These are phyloP conservation scores for Antheraea pernyi DNA, from an alignment of 1,140 invertebrate species.

Conservation along the genomic window DNA sequence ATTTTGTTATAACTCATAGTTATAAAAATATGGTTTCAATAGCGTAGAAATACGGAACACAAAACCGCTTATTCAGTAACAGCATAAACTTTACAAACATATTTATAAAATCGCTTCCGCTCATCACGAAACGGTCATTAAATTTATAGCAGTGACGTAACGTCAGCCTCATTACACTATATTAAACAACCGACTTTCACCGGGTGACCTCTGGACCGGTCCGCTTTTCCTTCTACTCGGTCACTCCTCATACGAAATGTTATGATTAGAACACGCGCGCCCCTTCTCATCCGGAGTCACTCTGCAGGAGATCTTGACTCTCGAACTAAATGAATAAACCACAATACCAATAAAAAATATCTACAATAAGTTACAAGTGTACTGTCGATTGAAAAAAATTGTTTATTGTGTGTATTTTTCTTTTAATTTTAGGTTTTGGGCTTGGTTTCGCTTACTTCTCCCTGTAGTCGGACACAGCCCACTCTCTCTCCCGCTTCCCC, in stretches of 20 bases:
- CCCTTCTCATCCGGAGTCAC: no score
- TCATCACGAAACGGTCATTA: background rate
- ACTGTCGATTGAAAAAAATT: no score
- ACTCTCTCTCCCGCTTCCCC: no score
- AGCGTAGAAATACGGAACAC: no score
- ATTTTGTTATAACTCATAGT: background rate
- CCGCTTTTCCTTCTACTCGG: slow-evolving; percentile 4
- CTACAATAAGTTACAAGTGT: no score
- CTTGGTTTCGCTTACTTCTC: no score
- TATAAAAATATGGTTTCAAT: background rate
- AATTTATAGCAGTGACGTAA: slow-evolving; percentile 4
- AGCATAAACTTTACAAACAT: background rate
- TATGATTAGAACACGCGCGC: background rate
- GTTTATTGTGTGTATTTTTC: no score
- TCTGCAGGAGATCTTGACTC: background rate
- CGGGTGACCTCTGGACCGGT: background rate
- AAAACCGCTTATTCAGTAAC: no score
- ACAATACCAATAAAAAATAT: no score
- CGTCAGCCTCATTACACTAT: slow-evolving; percentile 5
- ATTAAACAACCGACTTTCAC: slow-evolving; percentile 10
- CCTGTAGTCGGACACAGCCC: no score
- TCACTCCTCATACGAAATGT: background rate
- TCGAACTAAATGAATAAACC: background rate
- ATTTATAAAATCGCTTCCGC: background rate
- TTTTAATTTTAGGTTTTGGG: no score